Evolutionary conservation across 2,113 vertebrate species (phyloP).

Genomic region (Anthoscopus minutus): DNA sequence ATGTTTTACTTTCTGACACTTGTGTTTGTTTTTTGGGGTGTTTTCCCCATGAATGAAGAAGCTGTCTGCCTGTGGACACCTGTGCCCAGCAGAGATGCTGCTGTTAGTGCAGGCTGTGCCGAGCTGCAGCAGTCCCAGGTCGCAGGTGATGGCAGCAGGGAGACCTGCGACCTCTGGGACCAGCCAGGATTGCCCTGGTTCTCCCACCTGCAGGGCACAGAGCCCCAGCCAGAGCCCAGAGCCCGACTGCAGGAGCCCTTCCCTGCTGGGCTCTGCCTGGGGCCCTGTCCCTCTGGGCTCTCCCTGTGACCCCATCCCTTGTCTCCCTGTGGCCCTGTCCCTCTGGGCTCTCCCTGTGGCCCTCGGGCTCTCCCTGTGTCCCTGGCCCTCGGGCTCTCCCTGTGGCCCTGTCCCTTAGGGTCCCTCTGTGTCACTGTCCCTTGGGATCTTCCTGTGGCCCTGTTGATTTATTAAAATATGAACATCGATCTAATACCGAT

Average conservation of each 20-base stretch:
- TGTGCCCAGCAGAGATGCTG: not conserved
- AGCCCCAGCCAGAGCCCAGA: not conserved
- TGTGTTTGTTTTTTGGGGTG: fast-evolving
- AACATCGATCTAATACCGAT: no score
- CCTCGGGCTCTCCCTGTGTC: no score
- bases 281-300: not conserved
- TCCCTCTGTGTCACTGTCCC: no score
- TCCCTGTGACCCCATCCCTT: no score
- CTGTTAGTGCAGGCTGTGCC: not conserved
- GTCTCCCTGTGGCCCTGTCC: no score
- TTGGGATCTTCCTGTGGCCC: no score
- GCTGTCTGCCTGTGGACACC: not conserved
- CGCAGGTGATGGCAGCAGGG: not conserved
- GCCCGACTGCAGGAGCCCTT: not conserved
- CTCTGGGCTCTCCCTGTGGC: no score
- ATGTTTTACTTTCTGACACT: not conserved
- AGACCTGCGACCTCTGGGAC: fast-evolving
- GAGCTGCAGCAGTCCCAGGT: fast-evolving
- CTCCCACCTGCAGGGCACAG: not conserved
- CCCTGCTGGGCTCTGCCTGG: not conserved
- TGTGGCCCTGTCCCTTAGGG: no score
- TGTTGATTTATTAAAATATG: no score
- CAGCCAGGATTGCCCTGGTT: not conserved
- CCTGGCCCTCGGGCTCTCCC: no score
- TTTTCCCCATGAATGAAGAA: not conserved